These are phyloP conservation scores for Rallus crepitans DNA, from an alignment of 2,797 vertebrate genomes.

Conservation along the genomic window DNA sequence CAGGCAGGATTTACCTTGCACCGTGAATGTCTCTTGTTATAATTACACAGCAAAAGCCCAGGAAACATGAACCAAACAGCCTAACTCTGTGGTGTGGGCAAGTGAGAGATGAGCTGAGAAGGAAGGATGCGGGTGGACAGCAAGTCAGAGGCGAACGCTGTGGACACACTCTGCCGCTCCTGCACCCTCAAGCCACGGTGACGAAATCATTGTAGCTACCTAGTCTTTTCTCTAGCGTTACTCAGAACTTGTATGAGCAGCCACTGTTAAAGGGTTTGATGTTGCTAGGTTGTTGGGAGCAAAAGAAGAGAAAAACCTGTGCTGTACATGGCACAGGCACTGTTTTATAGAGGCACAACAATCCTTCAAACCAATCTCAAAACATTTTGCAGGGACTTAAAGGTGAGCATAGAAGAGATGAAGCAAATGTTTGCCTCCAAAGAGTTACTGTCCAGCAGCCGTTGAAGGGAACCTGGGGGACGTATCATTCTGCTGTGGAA, in stretches of 20 bases:
- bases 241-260: neutral
- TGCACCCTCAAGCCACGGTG: fast-evolving
- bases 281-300: neutral
- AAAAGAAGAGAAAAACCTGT: neutral
- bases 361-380: neutral
- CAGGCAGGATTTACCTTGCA: neutral
- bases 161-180: fast-evolving
- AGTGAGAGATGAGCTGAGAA: neutral
- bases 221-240: neutral
- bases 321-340: neutral
- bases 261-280: neutral
- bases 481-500: neutral
- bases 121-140: neutral
- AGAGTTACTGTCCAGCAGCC: neutral
- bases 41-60: neutral
- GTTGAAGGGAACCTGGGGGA: neutral
- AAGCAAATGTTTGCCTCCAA: neutral
- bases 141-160: neutral
- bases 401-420: neutral
- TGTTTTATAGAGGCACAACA: neutral
- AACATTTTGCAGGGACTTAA: neutral
- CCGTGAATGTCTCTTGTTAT: neutral
- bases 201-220: fast-evolving
- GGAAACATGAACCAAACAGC: neutral
- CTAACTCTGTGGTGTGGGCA: neutral